Evolutionary conservation across 1,140 invertebrate genomes (phyloP), one percentile per base, ranked within the genome.

Genomic region (Drosophila nikananu): DNA sequence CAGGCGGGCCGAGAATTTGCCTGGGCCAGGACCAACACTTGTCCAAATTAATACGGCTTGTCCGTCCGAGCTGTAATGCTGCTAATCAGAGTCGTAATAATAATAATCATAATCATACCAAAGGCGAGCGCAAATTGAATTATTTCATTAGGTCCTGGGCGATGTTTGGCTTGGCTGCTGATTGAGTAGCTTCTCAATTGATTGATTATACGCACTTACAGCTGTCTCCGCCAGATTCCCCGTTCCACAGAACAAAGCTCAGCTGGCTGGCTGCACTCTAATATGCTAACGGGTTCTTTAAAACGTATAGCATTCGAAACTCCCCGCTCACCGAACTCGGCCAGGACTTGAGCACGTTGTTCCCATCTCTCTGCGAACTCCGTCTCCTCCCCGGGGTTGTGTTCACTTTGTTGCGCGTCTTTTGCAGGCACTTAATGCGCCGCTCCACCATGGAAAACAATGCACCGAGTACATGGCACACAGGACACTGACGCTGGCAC

Each of bases 361-460:
- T 10, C 61, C 62, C 70, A 57, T 66, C 77, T 44, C 60, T 52
- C 48, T 30, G 37, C 32, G 5, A 55, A 15, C 21, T 25, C 19
- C 27, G n/a, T 54, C 23, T 23, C 59, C 30, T 35, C 58, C 32
- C 21, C 23, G 63, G 60, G 57, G 72, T 67, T 57, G 35, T 79
- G 76, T 54, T 86, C 83, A 86, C 66, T 83, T 86, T 76, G 76
- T 70, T 52, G 76, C 80, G 63, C 78, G 84, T 89, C 84, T 89
- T 89, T 89, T 89, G 81, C 84, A 89, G 84, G 81, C 84, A 89
- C 84, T 89, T 84, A 89, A 89, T 89, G 86, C 77, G 83, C 51
- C 62, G 71, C 54, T 54, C 23, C 61, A 48, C 37, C 64, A 27
- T 78, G 64, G 77, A 76, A 89, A 89, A 87, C 84, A 87, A 87